Base-by-base conservation (phyloP, 2,113 vertebrate species). In the Mormyrus iriodes region DNA sequence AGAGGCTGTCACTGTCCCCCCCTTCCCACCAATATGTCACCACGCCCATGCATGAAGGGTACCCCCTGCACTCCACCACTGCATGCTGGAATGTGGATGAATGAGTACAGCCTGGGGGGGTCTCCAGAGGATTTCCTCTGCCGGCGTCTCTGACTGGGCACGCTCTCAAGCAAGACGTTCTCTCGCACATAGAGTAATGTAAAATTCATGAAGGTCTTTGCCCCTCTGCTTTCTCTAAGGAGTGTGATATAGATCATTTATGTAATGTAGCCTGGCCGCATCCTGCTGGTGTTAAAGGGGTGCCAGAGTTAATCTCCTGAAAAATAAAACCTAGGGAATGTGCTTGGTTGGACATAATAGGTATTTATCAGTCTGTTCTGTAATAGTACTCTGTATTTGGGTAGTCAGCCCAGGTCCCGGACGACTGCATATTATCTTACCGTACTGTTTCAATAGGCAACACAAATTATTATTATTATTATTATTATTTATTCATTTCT, bases 301-400 rank as follows among this genome's bases (percentile, higher is more conserved):
- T 79, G 73, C 39, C 73, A 42, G 35, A 79, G 73, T 79, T 79
- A 21, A 79, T 79, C 73, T 79, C 73, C 35, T 42, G 17, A 79
- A 79, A 42, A 79, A 79, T 79, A 79, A 79, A 79, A 79, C 73
- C 35, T 79, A 79, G 73, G 73, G 73, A 42, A 79, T 39, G 73
- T 79, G 73, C 35, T 0, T 39, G 73, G 73, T 79, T 42, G 73
- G 73, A 42, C 73, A 42, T 19, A 42, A 79, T 79, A 19, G 35
- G 35, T 79, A 42, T 42, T 35, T 39, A 39, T 79, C 73, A 79
- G 35, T 79, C 35, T 39, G 35, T 79, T 79, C 35, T 19, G 35
- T 39, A 79, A 79, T 92, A 95, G 31, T 35, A 39, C 1, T 79
- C 35, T 79, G 17, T 39, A 1, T 79, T 13, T 7, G 15, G 73